Evolutionary conservation across 2,797 vertebrate genomes (phyloP).

Genomic region (Echiichthys vipera): DNA sequence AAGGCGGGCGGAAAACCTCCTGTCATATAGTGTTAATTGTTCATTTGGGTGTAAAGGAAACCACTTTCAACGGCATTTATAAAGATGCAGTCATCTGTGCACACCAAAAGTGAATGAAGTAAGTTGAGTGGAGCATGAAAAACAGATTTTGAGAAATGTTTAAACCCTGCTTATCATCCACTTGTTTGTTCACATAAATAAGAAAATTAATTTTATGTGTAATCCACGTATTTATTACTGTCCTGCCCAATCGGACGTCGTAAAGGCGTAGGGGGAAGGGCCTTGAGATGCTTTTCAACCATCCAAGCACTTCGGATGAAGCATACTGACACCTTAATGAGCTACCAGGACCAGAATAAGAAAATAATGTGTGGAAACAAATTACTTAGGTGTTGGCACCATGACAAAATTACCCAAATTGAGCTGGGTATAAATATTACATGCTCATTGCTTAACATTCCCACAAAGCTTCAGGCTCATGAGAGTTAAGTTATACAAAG

Average conservation of each 20-base stretch:
- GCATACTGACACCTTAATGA: not conserved
- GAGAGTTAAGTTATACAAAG: not conserved
- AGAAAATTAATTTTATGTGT: too few species aligned
- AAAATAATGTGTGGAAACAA: not conserved
- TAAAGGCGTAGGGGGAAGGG: not conserved
- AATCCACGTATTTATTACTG: too few species aligned
- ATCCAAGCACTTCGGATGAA: not conserved
- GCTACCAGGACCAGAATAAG: not conserved
- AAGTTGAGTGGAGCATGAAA: not conserved
- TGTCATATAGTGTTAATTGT: not conserved
- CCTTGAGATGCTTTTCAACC: not conserved
- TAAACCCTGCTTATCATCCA: too few species aligned
- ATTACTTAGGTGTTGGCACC: not conserved
- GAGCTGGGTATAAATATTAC: not conserved
- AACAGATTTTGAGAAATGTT: not conserved
- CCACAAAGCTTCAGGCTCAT: not conserved
- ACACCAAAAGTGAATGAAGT: not conserved
- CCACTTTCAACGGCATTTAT: not conserved
- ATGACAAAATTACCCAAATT: not conserved
- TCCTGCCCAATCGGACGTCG: not conserved
- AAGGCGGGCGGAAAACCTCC: not conserved
- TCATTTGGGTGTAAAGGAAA: not conserved
- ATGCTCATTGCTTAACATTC: not conserved
- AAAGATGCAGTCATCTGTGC: too few species aligned
- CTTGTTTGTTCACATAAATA: too few species aligned